Percentiles rank a stretch among this genome's conserved stretches.
phyloP scores from a whole-genome alignment of 2,888 invertebrate genomes.

The Sinopyrophorus schimmeli region DNA sequence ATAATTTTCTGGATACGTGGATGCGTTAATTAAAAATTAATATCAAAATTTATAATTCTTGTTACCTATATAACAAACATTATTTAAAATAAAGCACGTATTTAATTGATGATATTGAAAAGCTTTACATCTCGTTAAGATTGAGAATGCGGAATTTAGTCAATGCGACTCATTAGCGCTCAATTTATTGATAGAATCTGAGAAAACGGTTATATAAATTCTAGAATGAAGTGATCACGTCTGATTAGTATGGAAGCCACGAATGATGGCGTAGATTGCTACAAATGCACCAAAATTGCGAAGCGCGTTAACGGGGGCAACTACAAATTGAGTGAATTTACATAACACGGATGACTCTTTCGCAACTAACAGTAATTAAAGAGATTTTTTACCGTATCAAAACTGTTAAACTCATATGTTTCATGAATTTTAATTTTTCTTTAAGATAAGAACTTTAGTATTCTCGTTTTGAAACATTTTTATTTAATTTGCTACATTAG shows the following conservation, averaged over 20 bases:
- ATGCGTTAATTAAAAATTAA: too few species aligned
- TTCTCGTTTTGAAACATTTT: slow-evolving; percentile 24
- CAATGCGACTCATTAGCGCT: slow-evolving; percentile 40
- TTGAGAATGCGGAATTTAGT: slow-evolving; percentile 37
- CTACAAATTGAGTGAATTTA: slow-evolving; percentile 32
- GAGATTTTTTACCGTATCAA: slow-evolving; percentile 17
- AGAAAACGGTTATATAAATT: slow-evolving; percentile 39
- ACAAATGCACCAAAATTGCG: slow-evolving; percentile 33
- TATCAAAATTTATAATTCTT: too few species aligned
- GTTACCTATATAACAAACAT: too few species aligned
- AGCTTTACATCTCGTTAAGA: slow-evolving; percentile 38
- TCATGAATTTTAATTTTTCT: slow-evolving; percentile 17
- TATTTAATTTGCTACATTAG: too few species aligned
- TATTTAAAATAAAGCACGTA: too few species aligned
- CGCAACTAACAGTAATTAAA: slow-evolving; percentile 20
- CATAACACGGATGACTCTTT: slow-evolving; percentile 29
- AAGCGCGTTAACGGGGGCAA: slow-evolving; percentile 29
- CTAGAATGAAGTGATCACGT: slow-evolving; percentile 35
- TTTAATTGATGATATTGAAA: slow-evolving; percentile 35
- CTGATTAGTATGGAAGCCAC: slow-evolving; percentile 39
- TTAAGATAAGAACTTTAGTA: too few species aligned
- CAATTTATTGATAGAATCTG: slow-evolving; percentile 38
- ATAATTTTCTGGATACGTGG: too few species aligned
- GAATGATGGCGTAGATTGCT: slow-evolving; percentile 30
- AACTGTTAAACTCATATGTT: slow-evolving; percentile 21